phyloP scores from a whole-genome alignment of 1,140 invertebrate species.

The Gonioctena quinquepunctata region DNA sequence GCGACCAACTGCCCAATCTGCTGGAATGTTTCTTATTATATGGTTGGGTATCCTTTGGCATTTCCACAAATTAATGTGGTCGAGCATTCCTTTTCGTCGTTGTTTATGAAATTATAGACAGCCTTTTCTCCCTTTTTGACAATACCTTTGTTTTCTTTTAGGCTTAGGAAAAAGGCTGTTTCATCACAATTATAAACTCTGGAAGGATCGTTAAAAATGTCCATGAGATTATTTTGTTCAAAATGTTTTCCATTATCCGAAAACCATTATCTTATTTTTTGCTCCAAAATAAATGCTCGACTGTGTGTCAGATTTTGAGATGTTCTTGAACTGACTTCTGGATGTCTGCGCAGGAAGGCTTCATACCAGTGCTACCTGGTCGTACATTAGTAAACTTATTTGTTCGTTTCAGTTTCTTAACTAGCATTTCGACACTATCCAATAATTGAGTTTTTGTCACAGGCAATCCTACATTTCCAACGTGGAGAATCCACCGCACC shows the following conservation, averaged over 20 bases:
- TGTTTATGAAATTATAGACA: not conserved
- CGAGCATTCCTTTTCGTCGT: not conserved
- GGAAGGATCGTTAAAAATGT: not conserved
- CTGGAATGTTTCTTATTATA: not conserved
- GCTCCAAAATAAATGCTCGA: not conserved
- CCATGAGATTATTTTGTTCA: not conserved
- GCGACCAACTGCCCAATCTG: not conserved
- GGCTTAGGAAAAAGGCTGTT: not conserved
- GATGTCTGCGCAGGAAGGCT: not conserved
- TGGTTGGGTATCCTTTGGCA: not conserved
- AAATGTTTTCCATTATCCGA: not conserved
- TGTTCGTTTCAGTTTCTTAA: not conserved
- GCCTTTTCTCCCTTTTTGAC: not conserved
- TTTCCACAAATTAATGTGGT: not conserved
- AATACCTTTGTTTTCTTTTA: not conserved
- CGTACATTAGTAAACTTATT: not conserved
- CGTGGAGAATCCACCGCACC: not conserved
- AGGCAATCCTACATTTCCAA: not conserved
- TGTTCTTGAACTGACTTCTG: not conserved
- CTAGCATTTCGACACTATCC: not conserved
- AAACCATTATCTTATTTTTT: not conserved
- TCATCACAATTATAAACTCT: not conserved
- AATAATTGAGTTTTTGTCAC: not conserved
- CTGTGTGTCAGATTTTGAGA: not conserved
- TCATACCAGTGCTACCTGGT: conserved; percentile 10